These are phyloP conservation scores for Myzus persicae DNA, from an alignment of 1,140 invertebrate species.

Conservation along the genomic window DNA sequence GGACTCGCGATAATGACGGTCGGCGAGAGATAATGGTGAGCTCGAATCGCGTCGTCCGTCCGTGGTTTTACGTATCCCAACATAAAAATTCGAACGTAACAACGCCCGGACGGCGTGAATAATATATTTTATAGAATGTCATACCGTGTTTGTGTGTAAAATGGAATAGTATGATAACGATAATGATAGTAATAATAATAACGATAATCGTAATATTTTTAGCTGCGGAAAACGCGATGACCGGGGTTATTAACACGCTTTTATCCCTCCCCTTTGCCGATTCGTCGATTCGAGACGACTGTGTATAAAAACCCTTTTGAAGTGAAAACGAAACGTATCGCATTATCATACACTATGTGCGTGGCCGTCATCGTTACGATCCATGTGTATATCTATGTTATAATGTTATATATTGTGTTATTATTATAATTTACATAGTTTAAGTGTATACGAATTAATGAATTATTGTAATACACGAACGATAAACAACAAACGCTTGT, in stretches of 20 bases:
- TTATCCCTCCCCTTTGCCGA: background rate
- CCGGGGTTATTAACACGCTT: background rate
- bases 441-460: background rate
- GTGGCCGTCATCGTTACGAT: background rate
- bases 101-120: background rate
- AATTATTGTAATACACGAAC: background rate
- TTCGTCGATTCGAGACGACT: background rate
- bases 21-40: background rate
- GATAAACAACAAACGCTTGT: background rate
- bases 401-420: background rate
- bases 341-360: background rate
- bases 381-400: background rate
- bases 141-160: background rate
- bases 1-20: slow-evolving; percentile 15
- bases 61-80: background rate
- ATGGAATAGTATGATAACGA: background rate
- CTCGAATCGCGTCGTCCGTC: background rate
- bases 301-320: background rate
- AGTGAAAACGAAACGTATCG: background rate
- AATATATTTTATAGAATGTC: background rate
- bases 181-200: background rate
- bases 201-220: background rate
- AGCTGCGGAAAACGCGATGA: background rate
- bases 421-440: background rate
- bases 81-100: slow-evolving; percentile 5